These are phyloP conservation scores for Anguilla marmorata DNA, from an alignment of 2,797 vertebrate species.

Conservation along the genomic window DNA sequence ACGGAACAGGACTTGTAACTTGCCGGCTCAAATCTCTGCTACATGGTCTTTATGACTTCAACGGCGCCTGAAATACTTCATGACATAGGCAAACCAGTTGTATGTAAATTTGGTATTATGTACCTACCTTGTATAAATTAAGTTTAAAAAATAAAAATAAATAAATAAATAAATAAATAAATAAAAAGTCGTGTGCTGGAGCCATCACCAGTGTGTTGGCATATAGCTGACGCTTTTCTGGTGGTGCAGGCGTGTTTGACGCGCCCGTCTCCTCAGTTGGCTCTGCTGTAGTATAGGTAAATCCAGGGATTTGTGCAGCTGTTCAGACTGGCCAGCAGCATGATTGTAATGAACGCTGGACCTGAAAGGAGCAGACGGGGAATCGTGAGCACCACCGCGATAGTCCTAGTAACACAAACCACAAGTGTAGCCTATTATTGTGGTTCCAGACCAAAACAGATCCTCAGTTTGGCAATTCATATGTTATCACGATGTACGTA, in stretches of 20 bases:
- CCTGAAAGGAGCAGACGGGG: slow-evolving; percentile 56
- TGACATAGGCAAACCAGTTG: too few relatives aligned
- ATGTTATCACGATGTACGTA: background rate
- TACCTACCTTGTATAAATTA: too few relatives aligned
- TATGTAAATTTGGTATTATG: too few relatives aligned
- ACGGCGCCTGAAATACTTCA: too few relatives aligned
- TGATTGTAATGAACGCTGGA: slow-evolving; percentile 76
- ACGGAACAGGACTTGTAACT: background rate
- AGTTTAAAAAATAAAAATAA: too few relatives aligned
- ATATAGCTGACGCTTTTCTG: background rate
- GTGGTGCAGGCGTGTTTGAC: background rate
- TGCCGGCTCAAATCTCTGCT: background rate
- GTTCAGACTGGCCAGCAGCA: slow-evolving; percentile 82
- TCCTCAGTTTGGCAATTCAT: background rate
- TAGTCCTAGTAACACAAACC: background rate
- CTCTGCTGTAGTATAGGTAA: slow-evolving; percentile 74
- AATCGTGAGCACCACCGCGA: background rate
- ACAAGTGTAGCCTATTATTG: background rate
- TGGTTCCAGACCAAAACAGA: background rate
- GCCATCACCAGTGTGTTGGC: background rate
- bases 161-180: too few relatives aligned
- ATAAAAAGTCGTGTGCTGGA: background rate
- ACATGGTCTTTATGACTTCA: too few relatives aligned
- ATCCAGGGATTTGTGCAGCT: slow-evolving; percentile 85
- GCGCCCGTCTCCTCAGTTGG: background rate